Evolutionary conservation across 2,113 vertebrate genomes (phyloP).

Genomic region (Pelodiscus sinensis): DNA sequence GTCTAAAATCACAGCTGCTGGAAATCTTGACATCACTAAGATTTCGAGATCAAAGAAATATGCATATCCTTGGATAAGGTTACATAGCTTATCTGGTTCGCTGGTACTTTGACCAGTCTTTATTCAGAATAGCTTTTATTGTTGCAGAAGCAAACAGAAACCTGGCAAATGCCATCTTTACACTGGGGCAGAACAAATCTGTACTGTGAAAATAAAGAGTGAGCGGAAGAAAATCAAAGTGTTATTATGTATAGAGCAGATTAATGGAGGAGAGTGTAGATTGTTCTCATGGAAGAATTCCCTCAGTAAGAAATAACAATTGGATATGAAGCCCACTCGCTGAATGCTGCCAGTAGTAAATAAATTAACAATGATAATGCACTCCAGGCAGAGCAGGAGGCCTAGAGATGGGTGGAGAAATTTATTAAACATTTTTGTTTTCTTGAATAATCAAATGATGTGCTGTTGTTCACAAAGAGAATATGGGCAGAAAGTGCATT

Average conservation of each 20-base stretch:
- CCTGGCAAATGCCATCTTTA: slow-evolving; percentile 1
- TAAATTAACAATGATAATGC: not conserved
- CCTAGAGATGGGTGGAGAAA: not conserved
- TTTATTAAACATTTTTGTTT: not conserved
- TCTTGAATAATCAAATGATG: not conserved
- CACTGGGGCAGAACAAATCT: not conserved
- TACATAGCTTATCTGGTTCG: not conserved
- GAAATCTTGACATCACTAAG: not conserved
- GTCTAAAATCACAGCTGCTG: not conserved
- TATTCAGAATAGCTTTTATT: slow-evolving; percentile 13
- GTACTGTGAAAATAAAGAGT: not conserved
- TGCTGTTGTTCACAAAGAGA: not conserved
- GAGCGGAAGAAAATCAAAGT: slow-evolving; percentile 4
- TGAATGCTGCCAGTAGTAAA: not conserved
- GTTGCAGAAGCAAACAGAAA: not conserved
- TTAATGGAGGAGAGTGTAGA: not conserved
- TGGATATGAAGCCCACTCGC: not conserved
- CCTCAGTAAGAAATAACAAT: not conserved
- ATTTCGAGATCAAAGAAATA: not conserved
- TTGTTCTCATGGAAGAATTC: not conserved
- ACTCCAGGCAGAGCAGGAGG: not conserved
- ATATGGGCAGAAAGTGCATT: not conserved
- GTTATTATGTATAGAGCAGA: not conserved
- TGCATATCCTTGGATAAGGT: not conserved
- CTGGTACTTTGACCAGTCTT: not conserved